Base-by-base conservation (phyloP, 2,113 vertebrate species). In the Clarias batrachus region DNA sequence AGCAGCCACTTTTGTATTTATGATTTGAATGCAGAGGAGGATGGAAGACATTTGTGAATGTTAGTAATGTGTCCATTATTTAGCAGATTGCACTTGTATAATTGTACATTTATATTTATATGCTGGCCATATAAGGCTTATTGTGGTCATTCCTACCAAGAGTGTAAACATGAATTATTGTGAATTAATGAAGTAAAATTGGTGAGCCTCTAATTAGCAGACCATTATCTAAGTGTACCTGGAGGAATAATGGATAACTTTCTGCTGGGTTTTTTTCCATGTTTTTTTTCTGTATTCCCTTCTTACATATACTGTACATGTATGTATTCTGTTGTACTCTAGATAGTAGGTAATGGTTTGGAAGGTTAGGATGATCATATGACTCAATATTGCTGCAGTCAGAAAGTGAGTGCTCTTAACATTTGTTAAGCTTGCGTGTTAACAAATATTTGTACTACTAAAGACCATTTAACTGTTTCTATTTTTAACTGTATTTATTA, bases 401-500 rank as follows among this genome's bases (percentile, higher is more conserved):
- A 62, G 37, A 90, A 87, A 92, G 89, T 89, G 85, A 90, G 81
- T 83, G 74, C 59, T 84, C 90, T 90, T 52, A 93, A 92, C 90
- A 83, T 66, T 86, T 87, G 87, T 88, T 48, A 90, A 84, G 91
- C 87, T 66, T 66, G 11, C 37, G 27, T 82, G 79, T 93, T 88
- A 92, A 86, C 91, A 89, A 60, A 80, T 90, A 83, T 89, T 90
- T 93, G 85, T 91, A 87, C 76, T 91, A 85, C 80, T 89, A 90
- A 90, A 90, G 71, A 85, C 81, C 74, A 85, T 88, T 48, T 57
- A 84, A 88, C 82, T 79, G 86, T 89, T 88, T 87, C 88, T 87
- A 82, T 56, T 60, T 84, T 90, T 87, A 57, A 85, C 78, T 63
- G 73, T 91, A 90, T 91, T 92, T 93, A 92, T 91, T 90, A 96